Evolutionary conservation across 2,888 invertebrate species (phyloP).

Genomic region (Teleogryllus oceanicus): DNA sequence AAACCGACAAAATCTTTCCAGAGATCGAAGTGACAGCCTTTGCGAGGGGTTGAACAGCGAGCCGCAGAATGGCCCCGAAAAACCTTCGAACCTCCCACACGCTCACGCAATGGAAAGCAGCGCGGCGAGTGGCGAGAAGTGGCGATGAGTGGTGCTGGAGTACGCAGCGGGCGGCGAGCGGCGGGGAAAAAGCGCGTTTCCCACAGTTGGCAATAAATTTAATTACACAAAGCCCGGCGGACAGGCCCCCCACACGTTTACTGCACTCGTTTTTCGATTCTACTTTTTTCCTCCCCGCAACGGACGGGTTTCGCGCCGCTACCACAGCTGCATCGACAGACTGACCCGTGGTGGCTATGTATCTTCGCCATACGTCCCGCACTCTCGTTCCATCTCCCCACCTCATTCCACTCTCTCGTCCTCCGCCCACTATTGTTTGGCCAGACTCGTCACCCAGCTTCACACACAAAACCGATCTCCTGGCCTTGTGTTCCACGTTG

Average conservation of each 20-base stretch:
- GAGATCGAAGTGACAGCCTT: no score
- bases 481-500: no score
- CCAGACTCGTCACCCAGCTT: no score
- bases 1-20: no score
- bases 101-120: no score
- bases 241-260: neutral
- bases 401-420: no score
- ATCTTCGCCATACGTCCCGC: neutral
- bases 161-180: neutral
- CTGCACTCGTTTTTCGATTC: neutral
- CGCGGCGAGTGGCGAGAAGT: neutral
- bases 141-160: neutral
- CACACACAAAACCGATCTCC: no score
- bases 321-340: neutral
- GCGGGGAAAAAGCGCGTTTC: neutral
- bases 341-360: neutral
- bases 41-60: no score
- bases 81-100: no score
- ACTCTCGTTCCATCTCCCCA: no score
- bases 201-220: conserved; percentile 7
- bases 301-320: neutral
- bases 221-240: conserved; percentile 4
- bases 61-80: no score
- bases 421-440: no score
- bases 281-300: neutral